Conservation (phyloP, 2,888 invertebrate genomes). For the Eutolmus rufibarbis region DNA sequence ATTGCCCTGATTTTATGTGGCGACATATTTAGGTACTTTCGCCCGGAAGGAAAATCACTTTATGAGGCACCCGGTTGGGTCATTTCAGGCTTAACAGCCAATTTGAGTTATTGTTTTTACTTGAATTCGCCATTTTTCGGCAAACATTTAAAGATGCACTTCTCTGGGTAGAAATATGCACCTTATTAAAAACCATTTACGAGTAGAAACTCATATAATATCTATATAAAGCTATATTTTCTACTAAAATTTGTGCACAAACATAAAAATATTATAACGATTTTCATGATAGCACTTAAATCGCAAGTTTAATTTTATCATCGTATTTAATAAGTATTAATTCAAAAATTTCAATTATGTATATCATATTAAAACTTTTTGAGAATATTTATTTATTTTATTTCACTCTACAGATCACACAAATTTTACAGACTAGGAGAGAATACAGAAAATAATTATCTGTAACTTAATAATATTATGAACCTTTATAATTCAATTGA, state of each 20-base stretch:
- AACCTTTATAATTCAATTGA: too few relatives aligned
- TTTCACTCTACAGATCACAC: too few relatives aligned
- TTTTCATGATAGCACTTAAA: neutral
- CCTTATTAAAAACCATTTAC: neutral
- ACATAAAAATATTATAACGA: neutral
- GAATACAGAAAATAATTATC: too few relatives aligned
- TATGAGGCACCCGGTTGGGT: neutral
- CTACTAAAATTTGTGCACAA: neutral
- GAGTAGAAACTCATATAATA: neutral
- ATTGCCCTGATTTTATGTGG: neutral
- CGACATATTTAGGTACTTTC: neutral
- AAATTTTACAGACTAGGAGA: too few relatives aligned
- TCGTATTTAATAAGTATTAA: too few relatives aligned
- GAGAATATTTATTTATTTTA: too few relatives aligned
- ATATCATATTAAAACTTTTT: too few relatives aligned
- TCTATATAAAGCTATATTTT: neutral
- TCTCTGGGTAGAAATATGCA: neutral
- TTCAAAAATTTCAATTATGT: too few relatives aligned
- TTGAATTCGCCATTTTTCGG: neutral
- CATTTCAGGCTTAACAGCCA: neutral
- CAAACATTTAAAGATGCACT: neutral
- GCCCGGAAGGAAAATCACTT: neutral
- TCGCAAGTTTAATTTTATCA: neutral
- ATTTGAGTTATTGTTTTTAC: neutral
- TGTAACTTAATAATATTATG: too few relatives aligned